phyloP scores from a whole-genome alignment of 1,140 invertebrate species.

The Helicoverpa armigera region DNA sequence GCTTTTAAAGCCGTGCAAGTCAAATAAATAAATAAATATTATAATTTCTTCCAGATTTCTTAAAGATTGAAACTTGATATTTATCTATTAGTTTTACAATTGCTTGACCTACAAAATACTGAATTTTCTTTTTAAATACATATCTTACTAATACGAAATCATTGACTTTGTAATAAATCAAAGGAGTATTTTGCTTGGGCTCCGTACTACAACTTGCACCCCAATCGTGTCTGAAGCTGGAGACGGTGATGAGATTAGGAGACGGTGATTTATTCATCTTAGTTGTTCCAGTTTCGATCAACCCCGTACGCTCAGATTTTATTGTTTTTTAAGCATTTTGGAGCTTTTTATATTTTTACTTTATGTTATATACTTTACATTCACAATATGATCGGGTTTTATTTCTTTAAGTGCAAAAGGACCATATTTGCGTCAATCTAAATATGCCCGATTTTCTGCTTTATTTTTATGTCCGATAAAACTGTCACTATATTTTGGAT shows the following conservation, averaged over 20 bases:
- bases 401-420: slow-evolving; percentile 15
- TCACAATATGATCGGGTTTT: slow-evolving; percentile 7
- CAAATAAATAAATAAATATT: background rate
- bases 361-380: background rate
- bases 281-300: slow-evolving; percentile 9
- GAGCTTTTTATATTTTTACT: background rate
- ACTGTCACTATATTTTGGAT: slow-evolving; percentile 5
- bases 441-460: slow-evolving; percentile 29
- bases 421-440: slow-evolving; percentile 22
- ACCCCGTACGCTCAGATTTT: background rate
- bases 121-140: slow-evolving; percentile 29
- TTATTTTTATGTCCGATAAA: slow-evolving; percentile 32
- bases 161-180: background rate
- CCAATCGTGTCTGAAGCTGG: background rate
- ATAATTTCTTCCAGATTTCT: slow-evolving; percentile 30
- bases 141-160: slow-evolving; percentile 12
- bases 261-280: background rate
- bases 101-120: slow-evolving; percentile 33
- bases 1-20: no score
- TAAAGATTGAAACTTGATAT: slow-evolving; percentile 35
- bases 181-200: slow-evolving; percentile 17
- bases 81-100: slow-evolving; percentile 11
- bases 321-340: slow-evolving; percentile 5
- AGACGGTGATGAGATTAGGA: background rate
- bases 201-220: slow-evolving; percentile 23